Percentiles rank a stretch among this genome's conserved stretches.
These are phyloP conservation scores for Masnerella sp. DNA, from an alignment of 2,888 invertebrate species.

Conservation along the genomic window DNA sequence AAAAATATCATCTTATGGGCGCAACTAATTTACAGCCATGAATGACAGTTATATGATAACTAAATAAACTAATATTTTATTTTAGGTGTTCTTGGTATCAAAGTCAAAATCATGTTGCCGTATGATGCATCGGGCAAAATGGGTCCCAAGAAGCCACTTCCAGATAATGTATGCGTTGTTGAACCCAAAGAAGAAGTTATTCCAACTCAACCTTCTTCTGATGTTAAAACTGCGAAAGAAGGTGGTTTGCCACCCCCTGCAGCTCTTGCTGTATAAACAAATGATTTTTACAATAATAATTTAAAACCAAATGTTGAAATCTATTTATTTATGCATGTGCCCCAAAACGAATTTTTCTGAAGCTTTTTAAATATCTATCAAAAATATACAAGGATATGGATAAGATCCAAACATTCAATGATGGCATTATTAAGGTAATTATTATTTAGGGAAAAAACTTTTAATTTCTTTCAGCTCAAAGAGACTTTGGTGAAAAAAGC, in stretches of 20 bases:
- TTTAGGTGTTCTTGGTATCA: constrained; percentile 81
- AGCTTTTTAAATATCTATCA: too few species aligned
- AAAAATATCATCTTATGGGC: too few species aligned
- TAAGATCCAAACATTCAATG: too few species aligned
- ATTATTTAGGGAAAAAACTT: too few species aligned
- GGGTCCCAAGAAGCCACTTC: constrained; percentile 93
- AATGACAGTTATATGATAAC: too few species aligned
- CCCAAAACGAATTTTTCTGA: too few species aligned
- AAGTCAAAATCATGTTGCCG: constrained; percentile 99
- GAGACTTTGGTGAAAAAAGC: too few species aligned
- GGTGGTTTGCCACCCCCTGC: constrained; percentile 78
- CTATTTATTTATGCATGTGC: too few species aligned
- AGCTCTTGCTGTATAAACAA: constrained; percentile 75
- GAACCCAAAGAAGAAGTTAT: constrained; percentile 97
- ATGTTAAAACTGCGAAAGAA: constrained; percentile 84
- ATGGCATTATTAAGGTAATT: too few species aligned
- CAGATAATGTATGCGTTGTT: constrained; percentile 97
- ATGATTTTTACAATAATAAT: constrained; percentile 47
- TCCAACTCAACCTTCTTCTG: constrained; percentile 85
- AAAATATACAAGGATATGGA: too few species aligned
- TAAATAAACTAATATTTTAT: background rate
- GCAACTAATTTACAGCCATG: too few species aligned
- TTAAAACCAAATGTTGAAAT: background rate
- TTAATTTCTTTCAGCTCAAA: too few species aligned
- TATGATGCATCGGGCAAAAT: constrained; percentile 98